Conservation (phyloP, 2,113 vertebrate species). For the Otis tarda region DNA sequence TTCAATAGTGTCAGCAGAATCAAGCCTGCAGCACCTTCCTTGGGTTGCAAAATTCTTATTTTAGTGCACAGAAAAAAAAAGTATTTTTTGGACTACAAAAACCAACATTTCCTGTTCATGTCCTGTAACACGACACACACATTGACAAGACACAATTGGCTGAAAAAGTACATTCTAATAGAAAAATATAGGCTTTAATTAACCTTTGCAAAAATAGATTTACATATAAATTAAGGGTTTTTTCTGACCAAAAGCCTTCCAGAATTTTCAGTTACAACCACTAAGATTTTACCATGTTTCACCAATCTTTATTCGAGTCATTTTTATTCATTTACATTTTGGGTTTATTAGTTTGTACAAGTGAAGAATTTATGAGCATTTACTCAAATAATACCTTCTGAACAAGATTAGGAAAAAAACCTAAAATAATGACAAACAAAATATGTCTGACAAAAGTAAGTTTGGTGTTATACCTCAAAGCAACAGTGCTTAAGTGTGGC, state of each 20-base stretch:
- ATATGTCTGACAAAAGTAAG: not conserved
- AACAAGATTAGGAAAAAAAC: not conserved
- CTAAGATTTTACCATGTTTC: not conserved
- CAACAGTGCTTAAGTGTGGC: not conserved
- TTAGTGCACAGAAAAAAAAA: not conserved
- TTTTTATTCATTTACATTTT: constrained; percentile 15
- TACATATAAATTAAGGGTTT: constrained; percentile 29
- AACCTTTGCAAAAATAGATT: not conserved
- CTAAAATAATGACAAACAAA: not conserved
- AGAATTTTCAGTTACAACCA: not conserved
- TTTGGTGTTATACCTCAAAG: not conserved
- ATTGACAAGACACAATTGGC: not conserved
- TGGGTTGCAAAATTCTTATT: not conserved
- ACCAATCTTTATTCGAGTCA: not conserved
- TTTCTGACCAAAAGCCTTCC: not conserved
- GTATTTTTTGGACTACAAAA: not conserved
- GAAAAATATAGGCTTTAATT: not conserved
- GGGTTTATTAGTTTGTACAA: not conserved
- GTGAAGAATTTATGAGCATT: not conserved
- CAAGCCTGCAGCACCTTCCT: not conserved
- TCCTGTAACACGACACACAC: not conserved
- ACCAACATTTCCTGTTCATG: not conserved
- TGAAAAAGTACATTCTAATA: not conserved
- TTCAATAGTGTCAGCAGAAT: not conserved
- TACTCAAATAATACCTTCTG: not conserved